Percentiles rank a stretch among this genome's conserved stretches.
Conservation (phyloP, 2,113 vertebrate genomes). For the Muntiacus muntjak region DNA sequence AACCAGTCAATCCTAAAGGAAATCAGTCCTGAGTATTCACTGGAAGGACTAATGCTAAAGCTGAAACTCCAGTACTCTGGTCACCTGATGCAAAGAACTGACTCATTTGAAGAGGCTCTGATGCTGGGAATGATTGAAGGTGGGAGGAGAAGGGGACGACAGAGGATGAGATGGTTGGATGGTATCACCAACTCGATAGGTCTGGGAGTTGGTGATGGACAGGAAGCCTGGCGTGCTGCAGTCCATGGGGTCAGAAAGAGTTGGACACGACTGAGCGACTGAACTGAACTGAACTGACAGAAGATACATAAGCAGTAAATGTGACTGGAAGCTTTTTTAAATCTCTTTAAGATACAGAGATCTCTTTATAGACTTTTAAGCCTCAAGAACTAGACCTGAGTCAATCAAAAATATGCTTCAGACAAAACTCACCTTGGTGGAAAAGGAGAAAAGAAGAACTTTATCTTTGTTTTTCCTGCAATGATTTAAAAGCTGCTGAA, state of each 20-base stretch:
- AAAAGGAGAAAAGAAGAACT: slow-evolving; percentile 95
- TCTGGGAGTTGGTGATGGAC: background rate
- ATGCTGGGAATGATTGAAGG: background rate
- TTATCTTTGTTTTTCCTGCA: slow-evolving; percentile 90
- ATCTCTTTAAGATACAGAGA: background rate
- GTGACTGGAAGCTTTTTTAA: background rate
- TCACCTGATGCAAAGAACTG: background rate
- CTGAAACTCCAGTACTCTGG: background rate
- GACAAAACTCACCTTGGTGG: slow-evolving; percentile 89
- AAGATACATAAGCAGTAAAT: background rate
- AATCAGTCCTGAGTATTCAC: background rate
- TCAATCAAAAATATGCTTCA: background rate
- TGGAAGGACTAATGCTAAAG: background rate
- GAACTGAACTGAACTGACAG: background rate
- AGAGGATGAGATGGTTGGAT: background rate
- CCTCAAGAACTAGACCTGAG: background rate
- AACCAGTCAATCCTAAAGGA: background rate
- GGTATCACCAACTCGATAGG: background rate
- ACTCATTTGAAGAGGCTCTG: background rate
- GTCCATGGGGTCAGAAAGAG: background rate
- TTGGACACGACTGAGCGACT: rapidly evolving
- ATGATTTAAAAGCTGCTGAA: slow-evolving; percentile 91
- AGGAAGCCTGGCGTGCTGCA: background rate
- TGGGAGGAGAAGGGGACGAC: background rate
- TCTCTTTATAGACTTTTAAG: background rate